These are phyloP conservation scores for Prunella fulvescens DNA, from an alignment of 2,113 vertebrate genomes.

Conservation along the genomic window DNA sequence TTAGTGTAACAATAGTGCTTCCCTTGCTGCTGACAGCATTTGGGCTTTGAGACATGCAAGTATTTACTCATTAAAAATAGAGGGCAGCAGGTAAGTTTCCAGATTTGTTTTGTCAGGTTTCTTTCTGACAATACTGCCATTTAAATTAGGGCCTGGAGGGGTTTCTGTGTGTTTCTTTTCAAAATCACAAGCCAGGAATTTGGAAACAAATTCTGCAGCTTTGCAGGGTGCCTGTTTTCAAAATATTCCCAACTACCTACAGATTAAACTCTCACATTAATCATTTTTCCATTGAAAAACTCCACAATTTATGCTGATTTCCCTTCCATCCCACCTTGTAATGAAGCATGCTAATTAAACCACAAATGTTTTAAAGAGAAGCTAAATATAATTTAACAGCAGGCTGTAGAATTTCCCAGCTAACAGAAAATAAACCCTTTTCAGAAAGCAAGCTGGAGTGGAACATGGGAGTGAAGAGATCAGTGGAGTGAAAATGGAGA, in stretches of 20 bases:
- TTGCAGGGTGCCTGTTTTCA: not conserved
- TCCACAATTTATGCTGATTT: not conserved
- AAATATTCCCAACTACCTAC: not conserved
- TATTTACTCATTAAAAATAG: not conserved
- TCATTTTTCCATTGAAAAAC: not conserved
- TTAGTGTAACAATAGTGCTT: not conserved
- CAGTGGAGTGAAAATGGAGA: fast-evolving
- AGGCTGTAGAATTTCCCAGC: not conserved
- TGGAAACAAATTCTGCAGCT: not conserved
- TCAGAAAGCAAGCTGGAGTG: not conserved
- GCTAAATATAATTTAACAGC: not conserved
- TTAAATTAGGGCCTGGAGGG: not conserved
- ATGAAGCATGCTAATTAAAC: not conserved
- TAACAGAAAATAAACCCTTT: not conserved
- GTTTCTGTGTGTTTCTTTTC: not conserved
- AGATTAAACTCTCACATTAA: not conserved
- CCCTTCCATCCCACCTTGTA: not conserved
- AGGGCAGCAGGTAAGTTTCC: not conserved
- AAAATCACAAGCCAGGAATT: not conserved
- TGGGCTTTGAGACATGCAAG: not conserved
- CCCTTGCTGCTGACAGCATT: not conserved
- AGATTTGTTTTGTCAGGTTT: not conserved
- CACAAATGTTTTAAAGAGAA: not conserved
- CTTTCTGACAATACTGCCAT: not conserved
- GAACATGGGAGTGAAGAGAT: not conserved